Evolutionary conservation across 2,888 invertebrate species (phyloP).

Genomic region (Xestobium rufovillosum): DNA sequence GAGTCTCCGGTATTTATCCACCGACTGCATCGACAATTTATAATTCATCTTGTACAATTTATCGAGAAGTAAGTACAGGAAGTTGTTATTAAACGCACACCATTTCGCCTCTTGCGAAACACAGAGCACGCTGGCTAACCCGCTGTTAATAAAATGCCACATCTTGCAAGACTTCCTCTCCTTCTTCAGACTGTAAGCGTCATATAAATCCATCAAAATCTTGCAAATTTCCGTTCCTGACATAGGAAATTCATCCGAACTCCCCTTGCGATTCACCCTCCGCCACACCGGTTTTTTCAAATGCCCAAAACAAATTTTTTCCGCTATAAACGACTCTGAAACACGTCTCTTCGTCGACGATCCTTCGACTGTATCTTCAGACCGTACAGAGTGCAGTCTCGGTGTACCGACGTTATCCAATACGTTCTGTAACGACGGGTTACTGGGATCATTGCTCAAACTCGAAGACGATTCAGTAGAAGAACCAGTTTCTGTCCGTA

Average conservation of each 20-base stretch:
- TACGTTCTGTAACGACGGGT: constrained; percentile 27
- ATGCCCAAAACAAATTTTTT: constrained; percentile 31
- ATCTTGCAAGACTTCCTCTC: constrained; percentile 41
- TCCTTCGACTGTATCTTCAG: too few species aligned
- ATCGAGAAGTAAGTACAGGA: constrained; percentile 38
- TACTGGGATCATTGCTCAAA: constrained; percentile 8
- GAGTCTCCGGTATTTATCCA: constrained; percentile 41
- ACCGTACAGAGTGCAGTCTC: constrained; percentile 14
- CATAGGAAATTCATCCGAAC: too few species aligned
- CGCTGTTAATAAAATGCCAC: constrained; percentile 23
- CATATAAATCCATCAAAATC: constrained; percentile 43
- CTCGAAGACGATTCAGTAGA: constrained; percentile 1
- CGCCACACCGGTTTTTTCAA: constrained; percentile 16
- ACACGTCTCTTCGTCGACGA: too few species aligned
- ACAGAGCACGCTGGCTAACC: constrained; percentile 43
- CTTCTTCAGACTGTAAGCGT: constrained; percentile 38
- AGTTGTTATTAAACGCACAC: constrained; percentile 39
- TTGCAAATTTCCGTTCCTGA: constrained; percentile 45
- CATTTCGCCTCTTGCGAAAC: constrained; percentile 45
- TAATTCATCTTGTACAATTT: constrained; percentile 44
- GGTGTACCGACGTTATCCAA: constrained; percentile 33
- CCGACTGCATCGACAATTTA: constrained; percentile 45
- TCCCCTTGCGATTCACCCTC: too few species aligned
- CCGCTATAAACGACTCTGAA: too few species aligned
- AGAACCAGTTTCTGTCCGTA: constrained; percentile 19